Conservation (phyloP, 2,113 vertebrate species). For the Taurulus bubalis region DNA sequence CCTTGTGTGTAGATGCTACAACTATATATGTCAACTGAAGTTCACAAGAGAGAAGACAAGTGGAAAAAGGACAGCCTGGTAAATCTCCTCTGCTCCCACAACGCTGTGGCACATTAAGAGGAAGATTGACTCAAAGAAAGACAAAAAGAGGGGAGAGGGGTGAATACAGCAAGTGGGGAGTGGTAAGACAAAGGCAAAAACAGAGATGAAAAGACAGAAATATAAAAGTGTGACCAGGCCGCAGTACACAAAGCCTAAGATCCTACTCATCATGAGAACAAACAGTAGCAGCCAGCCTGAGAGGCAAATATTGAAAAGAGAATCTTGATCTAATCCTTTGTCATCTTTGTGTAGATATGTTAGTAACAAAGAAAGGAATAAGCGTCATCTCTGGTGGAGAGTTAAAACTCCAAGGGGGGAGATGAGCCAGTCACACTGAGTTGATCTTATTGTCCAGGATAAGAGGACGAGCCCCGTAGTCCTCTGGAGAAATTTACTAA, state of each 20-base stretch:
- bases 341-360: conserved; percentile 53
- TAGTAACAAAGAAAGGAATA: conserved; percentile 50
- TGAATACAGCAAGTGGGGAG: neutral
- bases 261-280: conserved; percentile 26
- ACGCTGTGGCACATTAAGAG: conserved; percentile 26
- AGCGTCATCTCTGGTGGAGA: conserved; percentile 64
- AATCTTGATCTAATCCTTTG: conserved; percentile 62
- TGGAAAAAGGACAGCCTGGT: conserved; percentile 10
- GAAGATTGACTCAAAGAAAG: conserved; percentile 31
- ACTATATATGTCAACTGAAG: conserved; percentile 1
- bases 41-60: conserved; percentile 6
- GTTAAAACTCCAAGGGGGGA: conserved; percentile 61
- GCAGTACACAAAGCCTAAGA: conserved; percentile 33
- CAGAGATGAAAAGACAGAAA: conserved; percentile 26
- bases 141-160: neutral
- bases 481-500: conserved; percentile 71
- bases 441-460: conserved; percentile 79
- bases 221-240: conserved; percentile 31
- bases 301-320: conserved; percentile 43
- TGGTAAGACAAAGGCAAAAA: conserved; percentile 12
- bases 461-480: conserved; percentile 69
- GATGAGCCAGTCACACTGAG: conserved; percentile 76
- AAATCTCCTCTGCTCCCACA: conserved; percentile 40
- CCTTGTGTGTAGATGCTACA: conserved; percentile 1
- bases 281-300: conserved; percentile 30